Conservation (phyloP, 2,888 invertebrate species). For the Xylophagus ater region DNA sequence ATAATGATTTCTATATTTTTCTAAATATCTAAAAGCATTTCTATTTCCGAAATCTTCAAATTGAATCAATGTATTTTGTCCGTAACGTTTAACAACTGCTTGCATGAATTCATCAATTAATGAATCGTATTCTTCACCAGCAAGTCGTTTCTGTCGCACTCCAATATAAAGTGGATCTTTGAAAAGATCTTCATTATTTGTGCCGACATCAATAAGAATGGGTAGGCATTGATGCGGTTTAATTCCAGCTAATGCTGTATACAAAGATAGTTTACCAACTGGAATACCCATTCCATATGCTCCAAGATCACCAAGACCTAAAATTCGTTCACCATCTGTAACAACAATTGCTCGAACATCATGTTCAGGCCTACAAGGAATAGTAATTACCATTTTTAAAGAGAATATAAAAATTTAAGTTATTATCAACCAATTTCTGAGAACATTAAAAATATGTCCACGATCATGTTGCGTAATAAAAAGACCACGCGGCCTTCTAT, state of each 20-base stretch:
- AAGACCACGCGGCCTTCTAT: slow-evolving; percentile 85
- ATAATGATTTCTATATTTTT: slow-evolving; percentile 79
- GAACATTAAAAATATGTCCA: slow-evolving; percentile 80
- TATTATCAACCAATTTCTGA: slow-evolving; percentile 32
- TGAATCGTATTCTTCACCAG: slow-evolving; percentile 80
- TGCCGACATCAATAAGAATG: slow-evolving; percentile 88
- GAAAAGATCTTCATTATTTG: slow-evolving; percentile 77
- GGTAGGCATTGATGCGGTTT: slow-evolving; percentile 92
- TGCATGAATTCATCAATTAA: slow-evolving; percentile 97
- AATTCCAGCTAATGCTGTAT: slow-evolving; percentile 94
- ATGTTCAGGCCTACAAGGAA: slow-evolving; percentile 59
- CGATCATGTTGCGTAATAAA: slow-evolving; percentile 94
- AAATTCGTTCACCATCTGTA: slow-evolving; percentile 94
- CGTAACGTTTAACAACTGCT: slow-evolving; percentile 76
- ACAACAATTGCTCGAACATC: slow-evolving; percentile 81
- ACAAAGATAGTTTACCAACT: slow-evolving; percentile 89
- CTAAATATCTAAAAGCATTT: slow-evolving; percentile 91
- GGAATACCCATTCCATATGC: slow-evolving; percentile 97
- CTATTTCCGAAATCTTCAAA: slow-evolving; percentile 97
- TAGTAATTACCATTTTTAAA: slow-evolving; percentile 3
- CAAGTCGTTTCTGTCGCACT: slow-evolving; percentile 69
- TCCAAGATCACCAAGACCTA: slow-evolving; percentile 93
- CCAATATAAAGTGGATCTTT: slow-evolving; percentile 95
- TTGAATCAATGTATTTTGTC: slow-evolving; percentile 74
- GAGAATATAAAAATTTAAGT: slow-evolving; percentile 4